These are phyloP conservation scores for Priocnemis perturbator DNA, from an alignment of 2,888 invertebrate genomes.

Conservation along the genomic window DNA sequence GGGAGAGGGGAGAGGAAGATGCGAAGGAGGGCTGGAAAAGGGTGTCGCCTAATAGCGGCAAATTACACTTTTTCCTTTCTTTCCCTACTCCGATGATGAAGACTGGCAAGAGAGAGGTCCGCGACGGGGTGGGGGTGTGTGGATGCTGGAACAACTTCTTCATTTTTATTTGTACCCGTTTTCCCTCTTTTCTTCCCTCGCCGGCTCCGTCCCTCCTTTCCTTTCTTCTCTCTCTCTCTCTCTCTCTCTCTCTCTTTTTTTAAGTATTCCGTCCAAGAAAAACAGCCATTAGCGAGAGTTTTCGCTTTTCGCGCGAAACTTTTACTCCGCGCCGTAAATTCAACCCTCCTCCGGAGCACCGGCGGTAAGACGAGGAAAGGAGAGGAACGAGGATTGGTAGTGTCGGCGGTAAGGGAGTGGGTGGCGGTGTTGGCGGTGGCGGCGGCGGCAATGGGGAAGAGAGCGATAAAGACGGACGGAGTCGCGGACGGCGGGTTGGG, in stretches of 20 bases:
- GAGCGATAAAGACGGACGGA: slow-evolving; percentile 17
- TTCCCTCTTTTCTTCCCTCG: slow-evolving; percentile 6
- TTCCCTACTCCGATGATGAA: slow-evolving; percentile 28
- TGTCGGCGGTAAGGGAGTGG: neutral
- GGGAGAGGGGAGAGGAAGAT: neutral
- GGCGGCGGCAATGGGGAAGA: slow-evolving; percentile 15
- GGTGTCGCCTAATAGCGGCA: slow-evolving; percentile 68
- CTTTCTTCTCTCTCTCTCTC: slow-evolving; percentile 24
- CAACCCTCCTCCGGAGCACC: slow-evolving; percentile 44
- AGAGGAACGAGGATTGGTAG: slow-evolving; percentile 18
- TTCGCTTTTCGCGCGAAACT: slow-evolving; percentile 75
- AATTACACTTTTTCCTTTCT: slow-evolving; percentile 65
- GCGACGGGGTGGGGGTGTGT: slow-evolving; percentile 55
- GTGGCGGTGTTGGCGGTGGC: slow-evolving; percentile 19
- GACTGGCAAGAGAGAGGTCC: slow-evolving; percentile 16
- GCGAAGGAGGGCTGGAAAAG: neutral
- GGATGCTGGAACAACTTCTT: slow-evolving; percentile 47
- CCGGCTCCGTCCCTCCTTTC: slow-evolving; percentile 28
- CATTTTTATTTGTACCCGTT: slow-evolving; percentile 64
- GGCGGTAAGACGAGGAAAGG: slow-evolving; percentile 2
- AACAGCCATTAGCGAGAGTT: slow-evolving; percentile 75
- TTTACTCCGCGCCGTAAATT: slow-evolving; percentile 64
- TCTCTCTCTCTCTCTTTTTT: slow-evolving; percentile 55
- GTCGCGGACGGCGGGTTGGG: slow-evolving; percentile 20
- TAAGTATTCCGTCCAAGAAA: slow-evolving; percentile 74